Conservation (phyloP, 1,140 invertebrate genomes). For the Carposina sasakii region DNA sequence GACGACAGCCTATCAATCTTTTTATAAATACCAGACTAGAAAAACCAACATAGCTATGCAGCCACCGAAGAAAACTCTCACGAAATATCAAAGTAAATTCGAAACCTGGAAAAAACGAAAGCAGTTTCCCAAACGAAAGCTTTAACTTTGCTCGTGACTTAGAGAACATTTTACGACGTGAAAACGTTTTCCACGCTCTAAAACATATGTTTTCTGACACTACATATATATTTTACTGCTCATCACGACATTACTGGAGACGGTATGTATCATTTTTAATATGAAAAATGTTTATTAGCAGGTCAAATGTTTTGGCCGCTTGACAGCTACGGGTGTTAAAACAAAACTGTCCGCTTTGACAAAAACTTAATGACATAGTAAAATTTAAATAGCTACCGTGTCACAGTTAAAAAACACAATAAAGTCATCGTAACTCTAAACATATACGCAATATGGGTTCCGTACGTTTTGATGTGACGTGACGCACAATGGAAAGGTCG, state of each 20-base stretch:
- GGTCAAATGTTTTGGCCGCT: constrained; percentile 16
- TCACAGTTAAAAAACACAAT: constrained; percentile 51
- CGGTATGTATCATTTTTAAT: constrained; percentile 61
- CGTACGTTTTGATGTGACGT: no score
- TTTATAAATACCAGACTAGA: constrained; percentile 58
- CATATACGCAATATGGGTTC: constrained; percentile 3
- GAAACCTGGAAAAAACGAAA: background rate
- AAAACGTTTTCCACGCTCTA: constrained; percentile 54
- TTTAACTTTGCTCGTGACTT: constrained; percentile 39
- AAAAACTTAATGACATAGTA: constrained; percentile 64
- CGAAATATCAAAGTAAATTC: background rate
- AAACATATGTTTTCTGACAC: constrained; percentile 49
- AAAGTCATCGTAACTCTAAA: no score
- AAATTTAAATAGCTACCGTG: constrained; percentile 50
- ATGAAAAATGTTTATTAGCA: constrained; percentile 32
- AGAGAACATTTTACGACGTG: constrained; percentile 53
- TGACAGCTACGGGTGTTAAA: constrained; percentile 28
- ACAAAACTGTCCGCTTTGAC: constrained; percentile 53
- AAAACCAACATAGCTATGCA: background rate
- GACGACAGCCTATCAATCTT: constrained; percentile 66
- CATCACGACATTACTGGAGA: constrained; percentile 60
- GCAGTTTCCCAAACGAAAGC: constrained; percentile 8
- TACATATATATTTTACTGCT: constrained; percentile 42
- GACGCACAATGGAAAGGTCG: no score
- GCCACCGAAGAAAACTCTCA: background rate